Evolutionary conservation across 2,113 vertebrate genomes (phyloP), one percentile per base, ranked within the genome.

Genomic region (Glaucomys volans): DNA sequence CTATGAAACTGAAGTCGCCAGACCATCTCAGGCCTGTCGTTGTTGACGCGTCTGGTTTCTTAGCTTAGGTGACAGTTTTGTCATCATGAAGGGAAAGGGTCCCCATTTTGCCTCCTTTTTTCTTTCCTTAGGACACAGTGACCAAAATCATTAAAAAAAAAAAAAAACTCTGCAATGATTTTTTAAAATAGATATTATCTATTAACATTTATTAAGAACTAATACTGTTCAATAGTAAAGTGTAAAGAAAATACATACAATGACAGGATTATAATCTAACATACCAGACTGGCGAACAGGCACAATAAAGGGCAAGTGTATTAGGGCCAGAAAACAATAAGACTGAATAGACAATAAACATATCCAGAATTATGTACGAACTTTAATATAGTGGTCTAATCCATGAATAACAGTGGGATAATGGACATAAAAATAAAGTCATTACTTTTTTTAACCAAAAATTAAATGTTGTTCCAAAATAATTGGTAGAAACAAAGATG

Each of bases 141-240:
- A 83, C 50, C 42, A 74, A n/a, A 83, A 52, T 57, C 47, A 85
- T 50, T 54, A 3, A 0, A 12, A 12, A 32, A 40, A 64, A 52
- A 54, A 50, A 83, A 44, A 17, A 52, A 26, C 67, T 87, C 83
- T n/a, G 64, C 69, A 80, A 77, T n/a, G 67, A 52, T 67, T 75
- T 87, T 91, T 94, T 82, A 44, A 91, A 92, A 44, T 40, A 76
- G 47, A 69, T 42, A 42, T 74, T 79, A 90, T 32, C 54, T 95
- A 32, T 82, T 62, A 47, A 75, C 24, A 93, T 79, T 94, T 83
- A 94, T 75, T 76, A 80, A 67, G 77, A 40, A 57, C 26, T 80
- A 75, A 24, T 37, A 62, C 64, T 67, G 30, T 75, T 67, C 37
- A n/a, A 22, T 72, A 62, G 83, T 52, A 79, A 42, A 64, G 18